These are phyloP conservation scores for Nemapogon koenigi DNA, from an alignment of 2,888 invertebrate species.

Conservation along the genomic window DNA sequence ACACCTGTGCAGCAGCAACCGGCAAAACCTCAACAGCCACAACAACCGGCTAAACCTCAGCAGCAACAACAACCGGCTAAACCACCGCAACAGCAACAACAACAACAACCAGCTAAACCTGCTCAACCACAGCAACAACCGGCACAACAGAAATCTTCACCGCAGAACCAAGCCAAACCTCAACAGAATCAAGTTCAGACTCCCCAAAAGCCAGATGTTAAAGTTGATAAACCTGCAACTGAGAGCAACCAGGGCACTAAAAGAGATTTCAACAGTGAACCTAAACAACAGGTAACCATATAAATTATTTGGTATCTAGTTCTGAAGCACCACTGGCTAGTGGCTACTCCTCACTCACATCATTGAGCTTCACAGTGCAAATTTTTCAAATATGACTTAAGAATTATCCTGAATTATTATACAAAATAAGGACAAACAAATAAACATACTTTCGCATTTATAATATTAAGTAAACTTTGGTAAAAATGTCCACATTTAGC, in stretches of 20 bases:
- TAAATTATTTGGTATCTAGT: constrained; percentile 10
- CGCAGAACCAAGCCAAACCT: not conserved
- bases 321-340: no score
- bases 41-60: constrained; percentile 18
- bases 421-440: not conserved
- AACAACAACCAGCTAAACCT: constrained; percentile 16
- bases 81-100: constrained; percentile 19
- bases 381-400: no score
- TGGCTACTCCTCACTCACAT: no score
- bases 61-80: constrained; percentile 18
- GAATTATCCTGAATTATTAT: not conserved
- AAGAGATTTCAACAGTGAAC: constrained; percentile 12
- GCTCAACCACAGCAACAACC: constrained; percentile 18
- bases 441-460: not conserved
- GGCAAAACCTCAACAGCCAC: constrained; percentile 15
- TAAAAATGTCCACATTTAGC: not conserved
- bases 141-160: constrained; percentile 18
- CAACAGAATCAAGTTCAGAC: no score
- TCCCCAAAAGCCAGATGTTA: no score
- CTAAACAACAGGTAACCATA: constrained; percentile 19
- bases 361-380: no score
- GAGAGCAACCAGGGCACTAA: not conserved
- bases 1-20: constrained; percentile 19
- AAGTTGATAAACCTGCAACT: no score
- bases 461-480: not conserved